Evolutionary conservation across 2,888 invertebrate genomes (phyloP).

Genomic region (Anarsia innoxiella): DNA sequence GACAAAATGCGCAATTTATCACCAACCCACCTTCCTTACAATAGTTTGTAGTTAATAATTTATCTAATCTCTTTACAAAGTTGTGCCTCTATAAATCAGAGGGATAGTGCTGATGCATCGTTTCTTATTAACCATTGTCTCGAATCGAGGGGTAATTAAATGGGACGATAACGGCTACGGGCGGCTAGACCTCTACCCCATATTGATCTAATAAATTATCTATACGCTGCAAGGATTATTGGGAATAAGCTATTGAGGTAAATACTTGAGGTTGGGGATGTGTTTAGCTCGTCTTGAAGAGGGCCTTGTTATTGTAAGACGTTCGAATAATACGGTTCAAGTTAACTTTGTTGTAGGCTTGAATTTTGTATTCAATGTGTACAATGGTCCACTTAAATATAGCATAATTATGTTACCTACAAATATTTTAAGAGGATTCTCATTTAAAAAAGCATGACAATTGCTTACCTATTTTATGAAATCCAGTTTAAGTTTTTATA

Average conservation of each 20-base stretch:
- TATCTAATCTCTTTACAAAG: constrained; percentile 51
- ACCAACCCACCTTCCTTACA: constrained; percentile 21
- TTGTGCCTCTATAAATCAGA: constrained; percentile 59
- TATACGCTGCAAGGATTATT: constrained; percentile 49
- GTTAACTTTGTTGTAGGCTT: too few species aligned
- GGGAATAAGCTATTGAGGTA: constrained; percentile 44
- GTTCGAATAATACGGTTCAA: too few species aligned
- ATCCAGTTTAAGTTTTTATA: too few species aligned
- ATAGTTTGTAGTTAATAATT: constrained; percentile 44
- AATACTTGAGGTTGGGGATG: constrained; percentile 28
- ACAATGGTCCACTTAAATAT: too few species aligned
- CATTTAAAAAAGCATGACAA: too few species aligned
- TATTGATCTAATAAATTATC: constrained; percentile 71
- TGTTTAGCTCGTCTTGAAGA: too few species aligned
- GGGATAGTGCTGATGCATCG: constrained; percentile 55
- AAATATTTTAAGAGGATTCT: too few species aligned
- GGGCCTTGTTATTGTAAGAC: too few species aligned
- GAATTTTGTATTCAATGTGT: too few species aligned
- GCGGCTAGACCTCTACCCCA: constrained; percentile 54
- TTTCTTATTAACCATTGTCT: constrained; percentile 72
- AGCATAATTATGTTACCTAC: too few species aligned
- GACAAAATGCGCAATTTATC: constrained; percentile 19
- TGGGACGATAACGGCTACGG: constrained; percentile 63
- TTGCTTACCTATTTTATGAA: too few species aligned
- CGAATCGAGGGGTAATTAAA: constrained; percentile 65